Evolutionary conservation across 2,888 invertebrate genomes (phyloP).

Genomic region (Protonemura montana): DNA sequence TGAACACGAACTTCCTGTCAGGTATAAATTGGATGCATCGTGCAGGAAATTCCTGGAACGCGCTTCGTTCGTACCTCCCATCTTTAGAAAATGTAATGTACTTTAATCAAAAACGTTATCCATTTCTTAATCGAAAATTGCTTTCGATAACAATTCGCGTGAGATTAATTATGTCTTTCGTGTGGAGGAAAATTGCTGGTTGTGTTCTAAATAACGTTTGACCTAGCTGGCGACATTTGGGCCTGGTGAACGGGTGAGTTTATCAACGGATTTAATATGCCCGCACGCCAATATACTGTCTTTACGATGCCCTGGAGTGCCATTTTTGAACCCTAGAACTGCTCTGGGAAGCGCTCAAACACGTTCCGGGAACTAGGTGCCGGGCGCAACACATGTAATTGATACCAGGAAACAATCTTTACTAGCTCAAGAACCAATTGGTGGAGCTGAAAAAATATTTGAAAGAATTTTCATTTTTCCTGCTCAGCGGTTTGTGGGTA

Average conservation of each 20-base stretch:
- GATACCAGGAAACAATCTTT: background rate
- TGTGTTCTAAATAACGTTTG: background rate
- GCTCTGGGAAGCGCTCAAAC: background rate
- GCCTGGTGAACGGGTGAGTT: background rate
- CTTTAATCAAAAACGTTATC: background rate
- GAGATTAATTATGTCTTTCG: slow-evolving; percentile 1
- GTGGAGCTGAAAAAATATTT: background rate
- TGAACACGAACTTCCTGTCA: background rate
- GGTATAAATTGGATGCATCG: background rate
- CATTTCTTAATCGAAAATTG: background rate
- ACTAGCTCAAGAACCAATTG: slow-evolving; percentile 27
- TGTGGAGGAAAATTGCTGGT: background rate
- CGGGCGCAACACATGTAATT: background rate
- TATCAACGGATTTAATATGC: slow-evolving; percentile 27
- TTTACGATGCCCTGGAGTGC: slow-evolving; percentile 20
- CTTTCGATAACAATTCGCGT: background rate
- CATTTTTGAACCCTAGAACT: background rate
- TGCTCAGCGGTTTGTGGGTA: too few species aligned
- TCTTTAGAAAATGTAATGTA: background rate
- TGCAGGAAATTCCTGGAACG: background rate
- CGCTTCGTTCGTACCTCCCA: background rate
- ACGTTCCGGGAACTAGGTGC: background rate
- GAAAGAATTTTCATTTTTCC: too few species aligned
- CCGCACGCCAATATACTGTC: background rate
- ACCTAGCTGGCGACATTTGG: background rate